Conservation (phyloP, 2,797 vertebrate species). For the Urophycis tenuis region DNA sequence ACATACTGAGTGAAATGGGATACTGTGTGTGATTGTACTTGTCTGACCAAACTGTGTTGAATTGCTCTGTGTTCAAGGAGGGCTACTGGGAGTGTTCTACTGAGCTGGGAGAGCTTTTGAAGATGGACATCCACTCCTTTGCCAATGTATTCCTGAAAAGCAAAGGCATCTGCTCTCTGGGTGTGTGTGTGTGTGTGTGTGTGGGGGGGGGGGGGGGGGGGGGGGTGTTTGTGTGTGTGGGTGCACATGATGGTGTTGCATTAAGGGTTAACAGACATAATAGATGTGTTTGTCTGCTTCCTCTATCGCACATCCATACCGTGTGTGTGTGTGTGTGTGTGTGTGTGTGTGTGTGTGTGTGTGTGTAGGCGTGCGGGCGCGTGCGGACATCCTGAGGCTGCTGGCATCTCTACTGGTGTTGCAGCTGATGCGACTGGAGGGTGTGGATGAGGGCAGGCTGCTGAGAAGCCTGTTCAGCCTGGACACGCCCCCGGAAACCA, state of each 20-base stretch:
- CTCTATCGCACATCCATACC: too few relatives aligned
- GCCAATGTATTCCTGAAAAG: constrained; percentile 68
- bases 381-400: constrained; percentile 67
- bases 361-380: constrained; percentile 67
- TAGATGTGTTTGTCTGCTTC: too few relatives aligned
- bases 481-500: constrained; percentile 44
- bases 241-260: constrained; percentile 44
- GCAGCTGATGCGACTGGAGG: constrained; percentile 64
- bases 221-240: not conserved
- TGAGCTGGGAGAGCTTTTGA: constrained; percentile 65
- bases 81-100: constrained; percentile 78
- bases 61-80: constrained; percentile 62
- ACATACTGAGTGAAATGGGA: too few relatives aligned
- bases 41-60: not conserved
- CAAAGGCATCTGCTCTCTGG: constrained; percentile 79
- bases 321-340: not conserved
- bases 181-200: constrained; percentile 33
- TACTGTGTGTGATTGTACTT: not conserved
- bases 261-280: constrained; percentile 51
- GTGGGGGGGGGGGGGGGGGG: not conserved
- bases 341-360: not conserved
- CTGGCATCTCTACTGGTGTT: constrained; percentile 77
- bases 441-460: constrained; percentile 56
- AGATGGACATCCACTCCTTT: constrained; percentile 65
- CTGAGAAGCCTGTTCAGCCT: constrained; percentile 71